Evolutionary conservation across 2,888 invertebrate genomes (phyloP).

Genomic region (Digitonthophagus gazella): DNA sequence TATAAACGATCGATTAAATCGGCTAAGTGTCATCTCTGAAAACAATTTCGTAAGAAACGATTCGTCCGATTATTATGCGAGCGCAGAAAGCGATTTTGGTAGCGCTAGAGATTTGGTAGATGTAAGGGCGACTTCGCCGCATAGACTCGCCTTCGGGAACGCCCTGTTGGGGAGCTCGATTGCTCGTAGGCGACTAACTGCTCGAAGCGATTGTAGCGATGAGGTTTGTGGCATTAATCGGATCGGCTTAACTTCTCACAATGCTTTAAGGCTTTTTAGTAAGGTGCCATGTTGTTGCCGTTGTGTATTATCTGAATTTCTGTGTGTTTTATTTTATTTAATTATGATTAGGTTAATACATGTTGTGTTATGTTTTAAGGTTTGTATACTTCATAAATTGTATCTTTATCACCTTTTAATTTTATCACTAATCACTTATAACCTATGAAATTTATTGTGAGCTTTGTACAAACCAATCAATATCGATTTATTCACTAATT

Average conservation of each 20-base stretch:
- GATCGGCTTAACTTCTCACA: too few relatives aligned
- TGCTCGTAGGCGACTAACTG: constrained; percentile 19
- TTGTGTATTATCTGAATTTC: background rate
- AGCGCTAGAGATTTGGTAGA: constrained; percentile 34
- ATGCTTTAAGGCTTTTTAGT: too few relatives aligned
- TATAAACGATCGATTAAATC: too few relatives aligned
- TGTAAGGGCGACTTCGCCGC: background rate
- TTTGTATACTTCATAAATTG: too few relatives aligned
- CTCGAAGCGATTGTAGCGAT: constrained; percentile 24
- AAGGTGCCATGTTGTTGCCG: constrained; percentile 4
- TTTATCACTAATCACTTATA: background rate
- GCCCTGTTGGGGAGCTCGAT: constrained; percentile 17
- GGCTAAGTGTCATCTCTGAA: constrained; percentile 33
- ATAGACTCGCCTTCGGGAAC: background rate
- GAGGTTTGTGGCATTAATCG: constrained; percentile 37
- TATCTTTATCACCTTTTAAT: background rate
- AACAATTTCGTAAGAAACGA: constrained; percentile 36
- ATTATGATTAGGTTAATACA: background rate
- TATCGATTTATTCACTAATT: too few relatives aligned
- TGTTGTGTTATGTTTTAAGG: background rate
- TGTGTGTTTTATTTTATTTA: background rate
- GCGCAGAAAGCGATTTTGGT: constrained; percentile 45
- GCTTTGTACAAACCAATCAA: too few relatives aligned
- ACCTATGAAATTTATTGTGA: too few relatives aligned
- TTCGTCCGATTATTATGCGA: constrained; percentile 47